These are phyloP conservation scores for Choloepus didactylus DNA, from an alignment of 2,797 vertebrate species.

Conservation along the genomic window DNA sequence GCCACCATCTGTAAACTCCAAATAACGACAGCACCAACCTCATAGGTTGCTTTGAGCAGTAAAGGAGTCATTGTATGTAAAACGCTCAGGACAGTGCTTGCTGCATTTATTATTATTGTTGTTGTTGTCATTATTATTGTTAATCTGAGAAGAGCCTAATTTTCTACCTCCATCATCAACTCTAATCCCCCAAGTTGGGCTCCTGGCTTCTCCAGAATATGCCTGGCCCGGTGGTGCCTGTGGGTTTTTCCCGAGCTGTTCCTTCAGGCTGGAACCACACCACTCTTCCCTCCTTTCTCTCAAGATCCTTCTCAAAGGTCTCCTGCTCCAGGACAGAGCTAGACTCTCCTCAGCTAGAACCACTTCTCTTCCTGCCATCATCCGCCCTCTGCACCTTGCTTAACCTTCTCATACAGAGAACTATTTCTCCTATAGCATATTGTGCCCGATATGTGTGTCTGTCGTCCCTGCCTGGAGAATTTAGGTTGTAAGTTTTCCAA, in stretches of 20 bases:
- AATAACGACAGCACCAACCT: accelerated
- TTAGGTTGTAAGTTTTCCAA: not conserved
- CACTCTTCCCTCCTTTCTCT: not conserved
- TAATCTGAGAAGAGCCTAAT: not conserved
- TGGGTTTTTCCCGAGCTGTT: not conserved
- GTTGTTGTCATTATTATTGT: not conserved
- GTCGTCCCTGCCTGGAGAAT: not conserved
- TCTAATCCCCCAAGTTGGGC: not conserved
- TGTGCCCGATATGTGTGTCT: accelerated
- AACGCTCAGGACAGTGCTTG: not conserved
- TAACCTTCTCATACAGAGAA: not conserved
- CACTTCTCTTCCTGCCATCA: not conserved
- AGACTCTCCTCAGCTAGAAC: not conserved
- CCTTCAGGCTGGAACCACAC: not conserved
- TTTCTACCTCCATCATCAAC: not conserved
- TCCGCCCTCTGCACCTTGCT: not conserved
- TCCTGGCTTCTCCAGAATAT: not conserved
- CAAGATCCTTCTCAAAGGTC: not conserved
- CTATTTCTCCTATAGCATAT: not conserved
- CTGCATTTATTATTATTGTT: not conserved
- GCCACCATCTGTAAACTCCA: not conserved
- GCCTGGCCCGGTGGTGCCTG: not conserved
- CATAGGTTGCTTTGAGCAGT: not conserved
- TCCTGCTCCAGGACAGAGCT: not conserved
- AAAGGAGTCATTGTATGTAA: not conserved